Evolutionary conservation across 2,113 vertebrate species (phyloP).

Genomic region (rat (Rattus norvegicus)): DNA sequence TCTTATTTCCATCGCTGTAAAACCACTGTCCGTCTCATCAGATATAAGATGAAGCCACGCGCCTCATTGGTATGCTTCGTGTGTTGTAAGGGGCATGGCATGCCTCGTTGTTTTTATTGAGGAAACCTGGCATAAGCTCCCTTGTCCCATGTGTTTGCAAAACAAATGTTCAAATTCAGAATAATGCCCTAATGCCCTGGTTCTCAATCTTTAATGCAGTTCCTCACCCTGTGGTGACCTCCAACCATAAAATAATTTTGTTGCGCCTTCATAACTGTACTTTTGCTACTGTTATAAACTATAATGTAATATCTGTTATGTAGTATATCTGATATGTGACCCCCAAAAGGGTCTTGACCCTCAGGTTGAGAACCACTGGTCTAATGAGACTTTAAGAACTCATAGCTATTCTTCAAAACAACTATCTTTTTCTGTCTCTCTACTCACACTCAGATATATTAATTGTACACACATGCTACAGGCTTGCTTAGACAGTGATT

Average conservation of each 20-base stretch:
- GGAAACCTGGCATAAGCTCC: background rate
- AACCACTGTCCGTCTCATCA: background rate
- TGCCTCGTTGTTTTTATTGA: background rate
- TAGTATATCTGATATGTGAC: background rate
- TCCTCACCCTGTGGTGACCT: background rate
- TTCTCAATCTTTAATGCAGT: background rate
- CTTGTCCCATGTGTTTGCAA: background rate
- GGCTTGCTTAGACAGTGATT: background rate
- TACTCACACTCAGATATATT: background rate
- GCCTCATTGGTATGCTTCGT: background rate
- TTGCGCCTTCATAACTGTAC: background rate
- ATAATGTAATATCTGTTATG: background rate
- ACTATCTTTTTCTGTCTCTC: background rate
- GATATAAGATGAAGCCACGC: background rate
- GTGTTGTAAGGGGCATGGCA: background rate
- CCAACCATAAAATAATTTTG: background rate
- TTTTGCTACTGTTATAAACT: background rate
- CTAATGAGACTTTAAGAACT: background rate
- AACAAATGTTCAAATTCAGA: conserved; percentile 24
- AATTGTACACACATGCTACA: background rate
- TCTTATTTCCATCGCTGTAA: background rate
- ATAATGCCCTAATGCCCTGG: background rate
- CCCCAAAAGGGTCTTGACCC: rapidly evolving
- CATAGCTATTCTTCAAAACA: background rate
- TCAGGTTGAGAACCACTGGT: background rate